These are phyloP conservation scores for Pseudomyrmex dendroicus DNA, from an alignment of 1,140 invertebrate genomes.

Conservation along the genomic window DNA sequence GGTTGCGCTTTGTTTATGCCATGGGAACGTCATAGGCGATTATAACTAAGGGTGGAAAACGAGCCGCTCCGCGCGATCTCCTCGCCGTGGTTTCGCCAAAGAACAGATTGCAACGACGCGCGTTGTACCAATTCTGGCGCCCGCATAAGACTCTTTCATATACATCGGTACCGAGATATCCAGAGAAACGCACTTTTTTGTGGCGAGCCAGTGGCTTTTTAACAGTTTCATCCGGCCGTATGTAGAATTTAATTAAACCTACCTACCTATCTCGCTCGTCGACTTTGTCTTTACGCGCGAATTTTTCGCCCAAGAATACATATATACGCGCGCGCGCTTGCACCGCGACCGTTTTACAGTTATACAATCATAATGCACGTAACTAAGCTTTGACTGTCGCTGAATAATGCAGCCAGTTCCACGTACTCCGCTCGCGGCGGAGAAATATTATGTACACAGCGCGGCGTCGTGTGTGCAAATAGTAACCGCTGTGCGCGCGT, in stretches of 20 bases:
- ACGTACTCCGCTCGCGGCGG: slow-evolving; percentile 54
- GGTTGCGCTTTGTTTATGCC: slow-evolving; percentile 86
- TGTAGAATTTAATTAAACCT: slow-evolving; percentile 68
- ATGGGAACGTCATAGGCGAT: slow-evolving; percentile 82
- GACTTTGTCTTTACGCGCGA: slow-evolving; percentile 21
- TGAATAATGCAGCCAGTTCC: slow-evolving; percentile 60
- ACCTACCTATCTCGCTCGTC: background rate
- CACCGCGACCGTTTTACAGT: slow-evolving; percentile 56
- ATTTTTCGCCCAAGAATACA: slow-evolving; percentile 47
- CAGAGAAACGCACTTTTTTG: slow-evolving; percentile 49
- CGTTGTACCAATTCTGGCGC: background rate
- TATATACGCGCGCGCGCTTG: background rate
- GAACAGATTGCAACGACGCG: slow-evolving; percentile 22
- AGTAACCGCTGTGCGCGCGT: slow-evolving; percentile 51
- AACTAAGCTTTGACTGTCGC: slow-evolving; percentile 51
- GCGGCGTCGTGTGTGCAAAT: slow-evolving; percentile 49
- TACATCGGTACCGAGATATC: background rate
- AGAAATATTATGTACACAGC: slow-evolving; percentile 55
- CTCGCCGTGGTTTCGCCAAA: background rate
- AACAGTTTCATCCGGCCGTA: slow-evolving; percentile 41
- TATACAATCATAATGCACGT: slow-evolving; percentile 60
- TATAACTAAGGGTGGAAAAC: slow-evolving; percentile 80
- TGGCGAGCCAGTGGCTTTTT: slow-evolving; percentile 47
- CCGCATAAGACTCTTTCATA: slow-evolving; percentile 22
- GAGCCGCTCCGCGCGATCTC: slow-evolving; percentile 37